These are phyloP conservation scores for Phocides pigmalion DNA, from an alignment of 1,140 invertebrate species.

Conservation along the genomic window DNA sequence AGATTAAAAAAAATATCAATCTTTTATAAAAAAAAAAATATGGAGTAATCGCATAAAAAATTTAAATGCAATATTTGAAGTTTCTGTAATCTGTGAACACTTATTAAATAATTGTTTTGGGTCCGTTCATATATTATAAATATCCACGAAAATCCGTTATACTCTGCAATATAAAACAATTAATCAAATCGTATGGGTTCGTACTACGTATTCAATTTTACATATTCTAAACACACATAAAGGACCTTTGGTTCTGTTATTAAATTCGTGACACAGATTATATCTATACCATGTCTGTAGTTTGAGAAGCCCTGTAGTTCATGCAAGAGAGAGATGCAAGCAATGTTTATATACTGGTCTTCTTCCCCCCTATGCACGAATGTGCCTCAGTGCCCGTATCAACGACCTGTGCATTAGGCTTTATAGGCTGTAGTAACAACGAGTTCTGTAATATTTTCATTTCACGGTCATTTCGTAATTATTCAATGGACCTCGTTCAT, in stretches of 20 bases:
- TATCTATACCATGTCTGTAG: conserved; percentile 10
- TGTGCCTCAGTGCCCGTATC: conserved; percentile 58
- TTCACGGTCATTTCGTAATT: conserved; percentile 74
- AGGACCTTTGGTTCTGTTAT: conserved; percentile 1
- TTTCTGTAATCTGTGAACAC: too few species aligned
- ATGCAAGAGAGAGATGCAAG: conserved; percentile 46
- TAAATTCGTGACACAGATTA: not conserved
- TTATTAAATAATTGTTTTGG: too few species aligned
- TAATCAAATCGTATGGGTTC: too few species aligned
- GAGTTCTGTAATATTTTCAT: conserved; percentile 63
- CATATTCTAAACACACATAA: not conserved
- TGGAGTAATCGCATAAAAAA: too few species aligned
- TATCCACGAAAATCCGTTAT: too few species aligned
- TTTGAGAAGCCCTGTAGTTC: conserved; percentile 48
- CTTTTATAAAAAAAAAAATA: too few species aligned
- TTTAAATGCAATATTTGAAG: too few species aligned
- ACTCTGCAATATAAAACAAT: too few species aligned
- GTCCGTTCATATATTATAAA: too few species aligned
- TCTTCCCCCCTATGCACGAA: conserved; percentile 53
- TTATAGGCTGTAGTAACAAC: conserved; percentile 57
- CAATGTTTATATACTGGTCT: conserved; percentile 68
- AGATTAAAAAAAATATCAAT: too few species aligned
- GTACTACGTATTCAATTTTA: too few species aligned
- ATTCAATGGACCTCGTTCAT: conserved; percentile 53
- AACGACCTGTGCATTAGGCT: conserved; percentile 71